Conservation (phyloP, 2,888 invertebrate species). For the Trisateles emortualis region DNA sequence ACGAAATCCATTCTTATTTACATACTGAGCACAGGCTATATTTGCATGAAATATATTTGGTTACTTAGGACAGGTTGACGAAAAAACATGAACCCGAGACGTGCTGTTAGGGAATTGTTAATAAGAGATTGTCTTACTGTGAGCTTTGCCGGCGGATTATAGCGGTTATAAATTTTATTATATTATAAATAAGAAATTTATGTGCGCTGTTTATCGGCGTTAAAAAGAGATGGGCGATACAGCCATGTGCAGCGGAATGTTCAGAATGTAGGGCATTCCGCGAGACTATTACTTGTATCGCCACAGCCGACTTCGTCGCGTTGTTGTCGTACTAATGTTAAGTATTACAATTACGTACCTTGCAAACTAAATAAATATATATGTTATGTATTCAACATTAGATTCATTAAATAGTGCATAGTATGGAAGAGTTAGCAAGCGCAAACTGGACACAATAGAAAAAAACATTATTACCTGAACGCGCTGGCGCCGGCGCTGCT, state of each 20-base stretch:
- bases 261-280: slow-evolving; percentile 39
- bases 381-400: no score
- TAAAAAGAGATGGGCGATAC: slow-evolving; percentile 51
- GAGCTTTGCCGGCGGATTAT: slow-evolving; percentile 65
- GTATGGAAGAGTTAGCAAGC: no score
- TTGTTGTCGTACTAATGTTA: no score
- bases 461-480: no score
- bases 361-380: no score
- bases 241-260: slow-evolving; percentile 43
- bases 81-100: slow-evolving; percentile 72
- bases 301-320: no score
- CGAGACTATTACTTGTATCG: slow-evolving; percentile 16
- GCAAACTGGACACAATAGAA: no score
- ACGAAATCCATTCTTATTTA: slow-evolving; percentile 56
- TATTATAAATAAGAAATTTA: slow-evolving; percentile 81
- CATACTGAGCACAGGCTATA: slow-evolving; percentile 42
- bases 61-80: slow-evolving; percentile 58
- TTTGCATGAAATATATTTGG: slow-evolving; percentile 26
- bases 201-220: slow-evolving; percentile 64
- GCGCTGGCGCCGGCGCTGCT: no score
- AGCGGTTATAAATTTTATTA: slow-evolving; percentile 81
- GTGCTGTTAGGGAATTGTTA: slow-evolving; percentile 80
- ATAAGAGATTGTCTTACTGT: slow-evolving; percentile 72
- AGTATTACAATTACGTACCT: no score
- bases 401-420: no score